Base-by-base conservation (phyloP, 2,797 vertebrate species). In the Pseudochirops cupreus region DNA sequence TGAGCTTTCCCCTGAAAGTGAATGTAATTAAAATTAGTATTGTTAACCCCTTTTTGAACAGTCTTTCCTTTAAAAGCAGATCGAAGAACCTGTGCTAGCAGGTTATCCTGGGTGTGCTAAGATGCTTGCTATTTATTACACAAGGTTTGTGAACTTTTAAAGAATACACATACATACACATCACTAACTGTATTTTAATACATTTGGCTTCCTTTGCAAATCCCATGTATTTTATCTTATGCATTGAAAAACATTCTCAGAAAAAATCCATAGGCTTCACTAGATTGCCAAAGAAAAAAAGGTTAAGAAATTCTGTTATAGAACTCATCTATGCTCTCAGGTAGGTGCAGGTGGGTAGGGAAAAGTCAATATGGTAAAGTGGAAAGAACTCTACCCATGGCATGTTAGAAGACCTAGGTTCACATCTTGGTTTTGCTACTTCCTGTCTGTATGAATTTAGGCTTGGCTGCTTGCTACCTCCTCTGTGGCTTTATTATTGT, bases 201-300 rank as follows among this genome's bases (percentile, higher is more conserved):
- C 53, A 91, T 16, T 5, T 13, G 56, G 39, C 53, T 94, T 53
- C 96, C 74, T 67, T 74, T 56, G n/a, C 9, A 95, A 39, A 82
- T 82, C 16, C 9, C 21, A 82, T 82, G 16, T 46, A 82, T 82
- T 46, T 46, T 82, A 46, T 82, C 67, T 82, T 82, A 46, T 39
- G 2, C 67, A 46, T 46, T 82, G 39, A 82, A 82, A 82, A 5
- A 59, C 58, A 87, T 62, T 55, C n/a, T 58, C 3, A 96, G 4
- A 5, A 90, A 13, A 95, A 94, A 92, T 4, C 0, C 39, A 82
- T 46, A 46, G 7, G 39, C 67, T 82, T 82, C n/a, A 39, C 39
- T 82, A 46, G 21, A 46, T 26, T 46, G 11, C 7, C 67, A 82
- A 82, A 82, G n/a, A 5, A 21, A 74, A 67, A 74, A n/a, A 74